Evolutionary conservation across 2,888 invertebrate genomes (phyloP), one percentile per base, ranked within the genome.

Genomic region (Ophonus ardosiacus): DNA sequence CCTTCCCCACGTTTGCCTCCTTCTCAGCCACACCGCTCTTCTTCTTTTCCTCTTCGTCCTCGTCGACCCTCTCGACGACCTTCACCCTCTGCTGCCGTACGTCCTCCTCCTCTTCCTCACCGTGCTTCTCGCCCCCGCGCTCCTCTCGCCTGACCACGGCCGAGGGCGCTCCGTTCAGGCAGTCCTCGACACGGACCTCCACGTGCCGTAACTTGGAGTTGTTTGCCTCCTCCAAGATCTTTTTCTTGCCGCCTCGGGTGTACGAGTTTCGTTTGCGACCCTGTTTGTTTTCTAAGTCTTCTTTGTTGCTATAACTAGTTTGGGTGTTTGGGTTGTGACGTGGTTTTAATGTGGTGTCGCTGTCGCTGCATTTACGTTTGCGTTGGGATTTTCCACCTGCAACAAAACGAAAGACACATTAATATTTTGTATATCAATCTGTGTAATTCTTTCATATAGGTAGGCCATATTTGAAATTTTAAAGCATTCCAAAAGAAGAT

Each of bases 141-240:
- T 86, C 84, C 84, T 86, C 76, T 85, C 86, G 82, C 80, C 87
- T 87, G 86, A 88, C 88, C 86, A 89, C 87, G 84, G 88, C 88
- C 85, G 89, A 89, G 87, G 89, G 88, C 81, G 86, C 51, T 86
- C 88, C 88, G 87, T 88, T 89, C 88, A 91, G 89, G 87, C 92
- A 91, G 88, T 91, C 90, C 87, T 91, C 91, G 31, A 91, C 90
- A 61, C 90, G 89, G 79, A 91, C 89, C 87, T 91, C 90, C 85
- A 91, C 90, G 80, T 71, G 80, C 87, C 91, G 89, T 87, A 91
- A 90, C 87, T 92, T 92, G 86, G 91, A 91, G 87, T 91, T 91
- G 87, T 90, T 91, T 51, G 91, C 90, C 86, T 91, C 91, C 87
- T 92, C 92, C 85, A 91, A 88, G 83, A 91, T 90, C 87, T 91